Conservation (phyloP, 2,113 vertebrate genomes). For the Aix galericulata region DNA sequence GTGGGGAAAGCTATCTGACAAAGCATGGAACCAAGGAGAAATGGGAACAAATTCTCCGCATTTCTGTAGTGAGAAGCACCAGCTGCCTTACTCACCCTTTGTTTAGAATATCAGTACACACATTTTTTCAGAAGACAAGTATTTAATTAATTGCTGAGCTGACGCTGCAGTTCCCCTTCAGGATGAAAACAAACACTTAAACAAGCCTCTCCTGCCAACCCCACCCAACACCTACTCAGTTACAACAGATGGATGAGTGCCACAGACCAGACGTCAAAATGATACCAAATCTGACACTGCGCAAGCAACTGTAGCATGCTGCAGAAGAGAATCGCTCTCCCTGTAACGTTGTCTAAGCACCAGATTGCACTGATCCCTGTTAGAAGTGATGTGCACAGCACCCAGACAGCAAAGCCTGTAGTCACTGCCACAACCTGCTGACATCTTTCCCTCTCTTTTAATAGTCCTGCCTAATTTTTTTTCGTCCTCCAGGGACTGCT, state of each 20-base stretch:
- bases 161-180: neutral
- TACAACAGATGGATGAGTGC: slow-evolving; percentile 52
- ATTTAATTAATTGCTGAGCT: slow-evolving; percentile 11
- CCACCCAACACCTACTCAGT: slow-evolving; percentile 53
- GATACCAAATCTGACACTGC: slow-evolving; percentile 29
- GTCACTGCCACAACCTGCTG: neutral
- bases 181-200: slow-evolving; percentile 53
- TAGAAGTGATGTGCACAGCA: neutral
- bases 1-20: neutral
- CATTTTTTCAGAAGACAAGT: neutral
- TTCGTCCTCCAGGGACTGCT: neutral
- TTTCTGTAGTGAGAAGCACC: neutral
- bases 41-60: neutral
- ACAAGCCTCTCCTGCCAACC: slow-evolving; percentile 29
- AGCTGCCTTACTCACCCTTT: neutral
- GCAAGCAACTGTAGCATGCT: neutral
- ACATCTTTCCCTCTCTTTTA: neutral
- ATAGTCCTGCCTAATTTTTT: neutral
- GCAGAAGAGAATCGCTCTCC: neutral
- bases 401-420: neutral
- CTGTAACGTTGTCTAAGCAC: neutral
- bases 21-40: neutral
- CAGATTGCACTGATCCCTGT: neutral
- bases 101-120: neutral
- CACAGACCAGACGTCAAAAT: slow-evolving; percentile 44